These are phyloP conservation scores for Varanus salvator DNA, from an alignment of 2,113 vertebrate genomes.

Conservation along the genomic window DNA sequence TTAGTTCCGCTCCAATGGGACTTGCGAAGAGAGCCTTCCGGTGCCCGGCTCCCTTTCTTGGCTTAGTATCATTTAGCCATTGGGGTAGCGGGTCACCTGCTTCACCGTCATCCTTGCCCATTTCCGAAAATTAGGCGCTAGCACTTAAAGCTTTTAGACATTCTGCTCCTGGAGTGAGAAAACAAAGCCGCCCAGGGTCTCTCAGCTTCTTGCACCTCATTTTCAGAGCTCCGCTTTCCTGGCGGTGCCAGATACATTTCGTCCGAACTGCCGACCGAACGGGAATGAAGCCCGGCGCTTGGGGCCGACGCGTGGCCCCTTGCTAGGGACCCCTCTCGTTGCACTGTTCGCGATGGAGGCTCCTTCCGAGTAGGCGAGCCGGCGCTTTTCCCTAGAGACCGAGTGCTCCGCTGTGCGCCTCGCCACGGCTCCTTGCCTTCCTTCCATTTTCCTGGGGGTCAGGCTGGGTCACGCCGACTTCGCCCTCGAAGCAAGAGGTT, in stretches of 20 bases:
- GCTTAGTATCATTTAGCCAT: neutral
- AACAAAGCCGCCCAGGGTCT: neutral
- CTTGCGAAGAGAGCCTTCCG: neutral
- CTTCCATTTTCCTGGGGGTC: neutral
- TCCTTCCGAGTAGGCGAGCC: neutral
- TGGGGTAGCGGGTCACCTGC: neutral
- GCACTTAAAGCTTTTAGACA: neutral
- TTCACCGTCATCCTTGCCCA: neutral
- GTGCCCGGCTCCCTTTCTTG: neutral
- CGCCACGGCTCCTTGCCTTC: neutral
- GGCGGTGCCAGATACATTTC: too few species aligned
- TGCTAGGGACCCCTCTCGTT: neutral
- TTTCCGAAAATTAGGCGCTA: neutral
- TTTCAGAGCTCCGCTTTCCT: neutral
- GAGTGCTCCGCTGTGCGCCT: neutral
- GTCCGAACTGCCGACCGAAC: neutral
- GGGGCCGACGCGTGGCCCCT: neutral
- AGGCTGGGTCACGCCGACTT: neutral
- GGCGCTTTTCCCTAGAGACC: neutral
- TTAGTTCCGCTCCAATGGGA: neutral
- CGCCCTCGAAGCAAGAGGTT: neutral
- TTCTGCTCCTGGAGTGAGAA: neutral
- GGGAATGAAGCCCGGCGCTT: neutral
- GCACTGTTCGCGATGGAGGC: neutral
- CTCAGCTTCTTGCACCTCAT: neutral